phyloP scores from a whole-genome alignment of 2,113 vertebrate genomes.

The Pycnonotus jocosus region DNA sequence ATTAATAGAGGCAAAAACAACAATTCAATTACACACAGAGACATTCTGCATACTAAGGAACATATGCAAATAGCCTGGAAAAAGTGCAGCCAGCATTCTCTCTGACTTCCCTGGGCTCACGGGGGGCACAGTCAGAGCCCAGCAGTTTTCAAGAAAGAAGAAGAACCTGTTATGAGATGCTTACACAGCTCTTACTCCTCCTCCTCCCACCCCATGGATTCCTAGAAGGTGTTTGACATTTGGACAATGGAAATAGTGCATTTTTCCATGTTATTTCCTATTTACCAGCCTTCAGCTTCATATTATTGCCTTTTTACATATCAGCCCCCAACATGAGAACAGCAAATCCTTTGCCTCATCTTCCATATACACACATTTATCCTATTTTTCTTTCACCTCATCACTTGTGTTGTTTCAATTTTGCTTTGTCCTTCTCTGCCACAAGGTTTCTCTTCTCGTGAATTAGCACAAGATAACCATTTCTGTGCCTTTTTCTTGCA shows the following conservation, averaged over 20 bases:
- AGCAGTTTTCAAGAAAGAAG: conserved; percentile 36
- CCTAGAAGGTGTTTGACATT: conserved; percentile 41
- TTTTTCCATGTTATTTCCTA: not conserved
- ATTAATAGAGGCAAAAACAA: conserved; percentile 80
- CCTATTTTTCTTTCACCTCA: not conserved
- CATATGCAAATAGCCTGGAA: conserved; percentile 66
- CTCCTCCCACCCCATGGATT: not conserved
- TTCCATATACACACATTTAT: not conserved
- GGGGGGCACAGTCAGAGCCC: conserved; percentile 6
- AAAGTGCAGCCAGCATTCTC: conserved; percentile 50
- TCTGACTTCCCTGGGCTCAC: conserved; percentile 42
- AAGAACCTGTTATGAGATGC: conserved; percentile 33
- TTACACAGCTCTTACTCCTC: conserved; percentile 11
- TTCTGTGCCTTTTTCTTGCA: not conserved
- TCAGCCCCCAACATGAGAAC: not conserved
- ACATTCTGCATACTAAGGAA: conserved; percentile 75
- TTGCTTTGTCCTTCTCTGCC: not conserved
- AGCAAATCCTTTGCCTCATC: not conserved
- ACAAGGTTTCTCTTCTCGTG: not conserved
- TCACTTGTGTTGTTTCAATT: not conserved
- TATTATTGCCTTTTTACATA: not conserved
- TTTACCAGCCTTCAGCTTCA: conserved; percentile 5
- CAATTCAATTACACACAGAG: conserved; percentile 78
- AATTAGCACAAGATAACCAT: not conserved
- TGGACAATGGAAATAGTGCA: conserved; percentile 37